Evolutionary conservation across 2,888 invertebrate genomes (phyloP).

Genomic region (Aspidiotus rigidus): DNA sequence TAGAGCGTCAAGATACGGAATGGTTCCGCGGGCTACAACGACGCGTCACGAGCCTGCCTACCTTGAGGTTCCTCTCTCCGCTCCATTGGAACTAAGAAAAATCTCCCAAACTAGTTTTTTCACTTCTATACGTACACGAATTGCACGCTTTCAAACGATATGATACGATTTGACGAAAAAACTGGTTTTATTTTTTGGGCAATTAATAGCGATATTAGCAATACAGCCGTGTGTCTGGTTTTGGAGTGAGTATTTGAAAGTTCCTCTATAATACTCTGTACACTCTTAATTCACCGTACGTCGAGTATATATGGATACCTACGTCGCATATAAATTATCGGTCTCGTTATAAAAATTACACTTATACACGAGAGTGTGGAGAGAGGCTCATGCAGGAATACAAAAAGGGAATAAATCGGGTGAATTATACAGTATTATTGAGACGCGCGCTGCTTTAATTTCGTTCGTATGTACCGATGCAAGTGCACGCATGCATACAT

Average conservation of each 20-base stretch:
- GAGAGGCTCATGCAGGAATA: too few relatives aligned
- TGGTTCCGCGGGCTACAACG: constrained; percentile 25
- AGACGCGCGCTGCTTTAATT: too few relatives aligned
- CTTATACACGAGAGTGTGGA: background rate
- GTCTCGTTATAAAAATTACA: constrained; percentile 4
- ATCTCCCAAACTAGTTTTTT: constrained; percentile 28
- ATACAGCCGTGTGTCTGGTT: background rate
- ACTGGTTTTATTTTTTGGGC: constrained; percentile 29
- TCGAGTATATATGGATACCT: background rate
- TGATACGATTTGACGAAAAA: constrained; percentile 30
- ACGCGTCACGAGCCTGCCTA: constrained; percentile 30
- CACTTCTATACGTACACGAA: constrained; percentile 10
- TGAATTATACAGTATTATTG: too few relatives aligned
- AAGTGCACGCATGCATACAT: too few relatives aligned
- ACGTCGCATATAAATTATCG: background rate
- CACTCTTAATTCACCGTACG: background rate
- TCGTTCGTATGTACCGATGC: too few relatives aligned
- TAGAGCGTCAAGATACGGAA: background rate
- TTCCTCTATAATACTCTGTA: background rate
- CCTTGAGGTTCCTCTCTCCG: constrained; percentile 31
- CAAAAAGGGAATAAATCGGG: too few relatives aligned
- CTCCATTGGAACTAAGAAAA: constrained; percentile 22
- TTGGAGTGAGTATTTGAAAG: background rate
- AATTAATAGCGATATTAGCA: constrained; percentile 17
- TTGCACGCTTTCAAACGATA: constrained; percentile 30